Percentiles rank a stretch among this genome's conserved stretches.
Evolutionary conservation across 2,113 vertebrate species (phyloP).

Genomic region (Orycteropus afer): DNA sequence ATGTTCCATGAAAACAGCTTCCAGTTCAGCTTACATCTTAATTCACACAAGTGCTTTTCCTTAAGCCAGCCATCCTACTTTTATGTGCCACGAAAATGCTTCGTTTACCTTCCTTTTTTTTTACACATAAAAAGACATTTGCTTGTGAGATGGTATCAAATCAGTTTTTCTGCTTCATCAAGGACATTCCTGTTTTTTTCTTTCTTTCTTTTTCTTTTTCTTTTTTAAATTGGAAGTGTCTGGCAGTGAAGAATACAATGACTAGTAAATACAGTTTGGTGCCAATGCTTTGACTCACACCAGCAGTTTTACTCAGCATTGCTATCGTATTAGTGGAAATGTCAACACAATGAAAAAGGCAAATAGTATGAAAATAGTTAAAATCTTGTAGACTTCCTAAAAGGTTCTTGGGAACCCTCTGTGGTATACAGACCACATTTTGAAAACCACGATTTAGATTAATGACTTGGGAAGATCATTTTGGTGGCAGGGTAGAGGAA

Average conservation of each 20-base stretch:
- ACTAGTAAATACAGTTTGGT: neutral
- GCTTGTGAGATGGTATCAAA: neutral
- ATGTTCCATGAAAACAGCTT: neutral
- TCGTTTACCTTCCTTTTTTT: neutral
- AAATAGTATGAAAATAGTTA: neutral
- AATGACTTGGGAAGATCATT: neutral
- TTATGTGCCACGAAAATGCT: neutral
- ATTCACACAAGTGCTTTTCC: neutral
- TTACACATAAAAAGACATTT: neutral
- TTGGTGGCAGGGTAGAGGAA: neutral
- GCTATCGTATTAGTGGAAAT: neutral
- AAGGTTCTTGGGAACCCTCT: neutral
- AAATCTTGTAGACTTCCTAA: neutral
- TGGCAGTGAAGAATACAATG: neutral
- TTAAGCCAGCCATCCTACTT: neutral
- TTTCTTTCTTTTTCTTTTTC: no score
- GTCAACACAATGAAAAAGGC: neutral
- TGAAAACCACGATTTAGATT: neutral
- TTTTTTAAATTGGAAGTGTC: neutral
- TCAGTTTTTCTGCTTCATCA: constrained; percentile 1
- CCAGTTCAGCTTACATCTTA: neutral
- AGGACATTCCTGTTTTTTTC: neutral
- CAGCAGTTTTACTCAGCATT: neutral
- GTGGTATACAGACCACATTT: neutral
- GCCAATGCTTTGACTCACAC: neutral